Evolutionary conservation across 2,888 invertebrate species (phyloP), one percentile per base, ranked within the genome.

Genomic region (Drosophila kuntzei): DNA sequence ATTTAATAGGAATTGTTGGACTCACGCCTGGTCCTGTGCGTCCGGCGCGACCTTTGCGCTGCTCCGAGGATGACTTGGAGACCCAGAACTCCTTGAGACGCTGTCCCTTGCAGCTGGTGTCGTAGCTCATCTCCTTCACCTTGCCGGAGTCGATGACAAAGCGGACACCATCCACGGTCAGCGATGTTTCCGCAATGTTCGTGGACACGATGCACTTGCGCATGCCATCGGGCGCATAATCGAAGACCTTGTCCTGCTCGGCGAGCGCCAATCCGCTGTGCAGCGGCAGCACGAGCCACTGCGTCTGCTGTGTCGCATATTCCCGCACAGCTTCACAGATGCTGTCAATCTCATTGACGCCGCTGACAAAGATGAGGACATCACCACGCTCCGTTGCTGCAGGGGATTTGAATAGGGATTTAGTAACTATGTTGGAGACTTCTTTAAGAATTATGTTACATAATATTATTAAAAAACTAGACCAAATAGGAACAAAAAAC

Each of bases 61-160:
- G 99, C 90, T 99, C 98, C 3, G 99, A 98, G 87, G 98, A 98
- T 0, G 99, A 99, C 93, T 97, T 95, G n/a, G 98, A 98, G 76
- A 99, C 97, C 96, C 97, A 98, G 91, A 98, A 98, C 93, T 99
- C 99, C 91, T 98, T 97, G 1, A 98, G 92, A 37, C 95, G 94
- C 90, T 98, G 98, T 94, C 99, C 97, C 91, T 98, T 98, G 60
- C 96, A 96, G 1, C 95, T 94, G 0, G 97, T 95, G 91, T 99
- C 98, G 90, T 97, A 99, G 86, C 96, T 97, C 98, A 99, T 99
- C 93, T 99, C 97, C 93, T 99, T 99, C 0, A 95, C 97, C 94
- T 98, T 98, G 27, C 99, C 99, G 2, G 98, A 98, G 92, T 99
- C 99, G 0, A 97, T 95, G 0, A 99, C 99, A 93, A 99, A 99